phyloP scores from a whole-genome alignment of 2,888 invertebrate species.

The Dryadula phaetusa region DNA sequence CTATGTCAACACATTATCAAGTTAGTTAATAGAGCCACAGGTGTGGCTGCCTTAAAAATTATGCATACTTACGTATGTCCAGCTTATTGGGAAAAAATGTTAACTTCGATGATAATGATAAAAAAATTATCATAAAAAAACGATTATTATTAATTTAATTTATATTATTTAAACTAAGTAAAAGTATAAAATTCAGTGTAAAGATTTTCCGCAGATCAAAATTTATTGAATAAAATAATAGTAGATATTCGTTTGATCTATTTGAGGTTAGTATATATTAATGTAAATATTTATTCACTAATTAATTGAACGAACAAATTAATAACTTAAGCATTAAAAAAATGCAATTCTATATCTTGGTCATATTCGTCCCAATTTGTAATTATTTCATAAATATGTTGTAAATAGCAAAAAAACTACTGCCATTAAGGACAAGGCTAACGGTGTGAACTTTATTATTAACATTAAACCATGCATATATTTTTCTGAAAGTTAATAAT shows the following conservation, averaged over 20 bases:
- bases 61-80: not conserved
- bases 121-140: not conserved
- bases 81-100: not conserved
- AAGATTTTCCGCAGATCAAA: too few relatives aligned
- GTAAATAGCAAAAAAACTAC: not conserved
- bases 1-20: conserved; percentile 14
- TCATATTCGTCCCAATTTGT: not conserved
- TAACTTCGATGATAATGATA: not conserved
- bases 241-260: too few relatives aligned
- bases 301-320: too few relatives aligned
- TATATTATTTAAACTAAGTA: too few relatives aligned
- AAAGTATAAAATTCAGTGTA: too few relatives aligned
- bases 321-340: too few relatives aligned
- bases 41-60: conserved; percentile 2
- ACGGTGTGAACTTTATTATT: not conserved
- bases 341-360: too few relatives aligned
- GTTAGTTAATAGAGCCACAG: conserved; percentile 7
- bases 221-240: too few relatives aligned
- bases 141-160: too few relatives aligned
- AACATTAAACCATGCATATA: not conserved
- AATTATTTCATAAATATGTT: not conserved
- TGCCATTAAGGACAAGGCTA: conserved; percentile 1
- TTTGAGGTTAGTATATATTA: too few relatives aligned
- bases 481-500: not conserved
- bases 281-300: too few relatives aligned